Evolutionary conservation across 92 coral and sea anemone genomes (phyloP).

Genomic region (Anthopleura xanthogrammica): DNA sequence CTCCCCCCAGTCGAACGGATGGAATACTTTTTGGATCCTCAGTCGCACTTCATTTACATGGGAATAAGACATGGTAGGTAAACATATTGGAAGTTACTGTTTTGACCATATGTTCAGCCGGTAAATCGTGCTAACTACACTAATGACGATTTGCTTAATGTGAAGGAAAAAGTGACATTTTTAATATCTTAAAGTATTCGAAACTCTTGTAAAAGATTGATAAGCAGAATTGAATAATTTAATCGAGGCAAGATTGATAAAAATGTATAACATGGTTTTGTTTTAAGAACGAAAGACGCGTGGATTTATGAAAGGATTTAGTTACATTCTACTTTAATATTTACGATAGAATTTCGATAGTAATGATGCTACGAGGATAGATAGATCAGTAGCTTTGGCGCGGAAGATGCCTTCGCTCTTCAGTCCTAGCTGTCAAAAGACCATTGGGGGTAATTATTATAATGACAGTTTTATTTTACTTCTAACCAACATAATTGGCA

Average conservation of each 20-base stretch:
- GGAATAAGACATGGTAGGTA: constrained; percentile 43
- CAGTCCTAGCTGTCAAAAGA: not conserved
- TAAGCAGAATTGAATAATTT: too few relatives aligned
- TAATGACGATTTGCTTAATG: not conserved
- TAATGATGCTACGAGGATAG: too few relatives aligned
- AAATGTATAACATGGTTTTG: not conserved
- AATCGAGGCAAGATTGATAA: not conserved
- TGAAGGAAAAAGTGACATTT: not conserved
- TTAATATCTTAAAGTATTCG: not conserved
- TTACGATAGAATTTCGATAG: too few relatives aligned
- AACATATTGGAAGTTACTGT: constrained; percentile 1
- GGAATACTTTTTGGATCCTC: constrained; percentile 56
- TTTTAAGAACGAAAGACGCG: too few relatives aligned
- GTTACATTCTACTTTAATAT: too few relatives aligned
- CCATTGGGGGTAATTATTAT: not conserved
- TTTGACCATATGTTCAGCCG: not conserved
- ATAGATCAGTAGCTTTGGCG: too few relatives aligned
- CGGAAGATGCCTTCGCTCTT: not conserved
- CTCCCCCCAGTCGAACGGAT: constrained; percentile 17
- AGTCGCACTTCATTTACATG: constrained; percentile 44
- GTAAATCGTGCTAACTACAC: not conserved
- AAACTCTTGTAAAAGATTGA: not conserved
- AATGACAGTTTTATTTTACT: not conserved
- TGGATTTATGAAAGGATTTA: too few relatives aligned
- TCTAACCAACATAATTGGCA: not conserved